A percentile compares a stretch with the other conserved stretches of the same genome.
These are phyloP conservation scores for Sthenelais limicola DNA, from an alignment of 2,888 invertebrate species.

Conservation along the genomic window DNA sequence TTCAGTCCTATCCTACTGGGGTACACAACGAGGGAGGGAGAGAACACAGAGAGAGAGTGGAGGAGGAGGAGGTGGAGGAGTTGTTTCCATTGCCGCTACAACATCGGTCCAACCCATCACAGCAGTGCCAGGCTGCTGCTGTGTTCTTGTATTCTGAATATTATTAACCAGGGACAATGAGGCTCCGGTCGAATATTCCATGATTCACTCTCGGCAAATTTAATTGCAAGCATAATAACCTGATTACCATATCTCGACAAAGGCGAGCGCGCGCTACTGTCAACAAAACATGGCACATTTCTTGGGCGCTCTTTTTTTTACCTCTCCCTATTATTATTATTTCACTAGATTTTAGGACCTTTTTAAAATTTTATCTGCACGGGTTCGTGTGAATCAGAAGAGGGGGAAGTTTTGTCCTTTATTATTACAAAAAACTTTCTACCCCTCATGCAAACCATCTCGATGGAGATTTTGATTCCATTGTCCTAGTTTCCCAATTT, in stretches of 20 bases:
- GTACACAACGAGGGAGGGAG: background rate
- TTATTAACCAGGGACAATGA: slow-evolving; percentile 34
- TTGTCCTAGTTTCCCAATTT: slow-evolving; percentile 28
- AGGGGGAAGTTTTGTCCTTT: slow-evolving; percentile 4
- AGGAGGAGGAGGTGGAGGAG: background rate
- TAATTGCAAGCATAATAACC: slow-evolving; percentile 37
- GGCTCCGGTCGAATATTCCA: slow-evolving; percentile 35
- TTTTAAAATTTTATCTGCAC: slow-evolving; percentile 25
- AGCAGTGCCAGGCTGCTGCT: background rate
- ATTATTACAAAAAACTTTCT: too few species aligned
- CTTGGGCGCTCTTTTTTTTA: slow-evolving; percentile 9
- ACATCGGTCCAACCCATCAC: background rate
- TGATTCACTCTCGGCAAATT: slow-evolving; percentile 38
- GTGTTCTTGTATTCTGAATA: slow-evolving; percentile 30
- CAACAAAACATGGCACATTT: slow-evolving; percentile 34
- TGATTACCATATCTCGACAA: slow-evolving; percentile 39
- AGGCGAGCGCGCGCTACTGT: slow-evolving; percentile 25
- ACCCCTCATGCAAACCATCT: slow-evolving; percentile 27
- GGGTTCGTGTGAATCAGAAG: slow-evolving; percentile 29
- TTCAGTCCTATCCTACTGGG: background rate
- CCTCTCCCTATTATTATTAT: slow-evolving; percentile 34
- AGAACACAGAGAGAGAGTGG: background rate
- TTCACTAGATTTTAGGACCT: too few species aligned
- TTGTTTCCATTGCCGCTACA: too few species aligned
- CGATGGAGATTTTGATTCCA: slow-evolving; percentile 32